Evolutionary conservation across 1,140 invertebrate genomes (phyloP), one percentile per base, ranked within the genome.

Genomic region (Panagrolaimus sp.): DNA sequence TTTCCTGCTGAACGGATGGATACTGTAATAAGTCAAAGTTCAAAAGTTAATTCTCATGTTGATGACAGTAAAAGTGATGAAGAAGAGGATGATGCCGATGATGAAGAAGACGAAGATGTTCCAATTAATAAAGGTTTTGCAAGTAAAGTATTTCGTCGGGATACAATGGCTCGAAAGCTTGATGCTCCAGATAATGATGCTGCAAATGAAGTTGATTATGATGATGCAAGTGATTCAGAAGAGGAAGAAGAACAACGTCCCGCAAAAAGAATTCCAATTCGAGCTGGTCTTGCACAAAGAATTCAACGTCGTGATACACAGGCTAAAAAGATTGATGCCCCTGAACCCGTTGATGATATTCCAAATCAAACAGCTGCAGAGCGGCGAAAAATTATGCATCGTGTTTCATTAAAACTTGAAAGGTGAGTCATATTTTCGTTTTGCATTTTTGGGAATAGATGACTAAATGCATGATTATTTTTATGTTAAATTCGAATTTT

Each of bases 251-350:
- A 38, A 7, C 32, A 38, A 38, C 32, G 7, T 4, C 32, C 32
- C 2, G 7, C 2, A 7, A 38, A 38, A 7, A 38, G 32, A 38
- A 38, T 38, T 38, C 32, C 32, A 38, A 38, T 38, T 38, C 32
- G 32, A 38, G 2, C 32, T 26, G 71, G 89, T 71, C 85, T 93
- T 72, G 92, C 91, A 75, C 89, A 91, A 58, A 96, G 95, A 86
- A 90, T 97, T 70, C 92, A 92, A 62, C 88, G 94, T 55, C 94
- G 95, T 84, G 94, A 98, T 85, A 96, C 93, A 83, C 87, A 98
- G 76, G 94, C 94, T 65, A 85, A 94, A 79, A 96, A 97, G 84
- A 94, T 7, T 90, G 94, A 62, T 43, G 90, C 46, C 66, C 92
- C 95, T 85, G 94, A 96, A 84, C 88, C 97, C 68, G 94, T 96